Evolutionary conservation across 1,140 invertebrate genomes (phyloP), one percentile per base, ranked within the genome.

Genomic region (Gerris buenoi): DNA sequence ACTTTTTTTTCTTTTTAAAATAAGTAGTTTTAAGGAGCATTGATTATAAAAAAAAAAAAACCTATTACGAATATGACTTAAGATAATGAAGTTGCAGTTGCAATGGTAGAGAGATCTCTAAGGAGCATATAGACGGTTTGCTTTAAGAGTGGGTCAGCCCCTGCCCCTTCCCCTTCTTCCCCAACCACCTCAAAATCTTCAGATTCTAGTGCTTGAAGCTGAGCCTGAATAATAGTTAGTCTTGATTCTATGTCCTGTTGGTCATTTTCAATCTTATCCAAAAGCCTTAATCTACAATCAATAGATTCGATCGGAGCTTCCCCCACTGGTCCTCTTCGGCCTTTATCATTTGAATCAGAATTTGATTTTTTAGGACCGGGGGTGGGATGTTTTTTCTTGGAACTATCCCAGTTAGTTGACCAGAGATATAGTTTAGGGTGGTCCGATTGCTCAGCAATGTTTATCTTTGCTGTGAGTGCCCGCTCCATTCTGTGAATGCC

Each of bases 351-450:
- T 10, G 5, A 10, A 46, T 46, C 33, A 10, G 5, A 18, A 46
- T 18, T 46, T 10, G 33, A 46, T 46, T 46, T 46, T 18, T 46
- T 46, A 5, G 18, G 18, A 46, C 18, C 18, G 18, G 33, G 18
- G 33, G 5, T 18, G 18, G 33, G 18, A 10, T 46, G 33, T 46
- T 46, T 46, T 46, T 46, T 46, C 33, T 27, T 25, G 1, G 61
- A 46, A n/a, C 83, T 82, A 68, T 87, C 86, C 89, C 89, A 91
- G 70, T 86, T 87, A 73, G 90, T 89, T 0, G 88, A 86, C 90
- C 90, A 92, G 0, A 91, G 78, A 75, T 91, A 91, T 15, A 91
- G 76, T 74, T 91, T 91, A 0, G 88, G 89, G 78, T 91, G 88
- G 76, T 88, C 84, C 69, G 88, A 88, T 85, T 73, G 68, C 85